Evolutionary conservation across 2,888 invertebrate species (phyloP).

Genomic region (Meteorus colon): DNA sequence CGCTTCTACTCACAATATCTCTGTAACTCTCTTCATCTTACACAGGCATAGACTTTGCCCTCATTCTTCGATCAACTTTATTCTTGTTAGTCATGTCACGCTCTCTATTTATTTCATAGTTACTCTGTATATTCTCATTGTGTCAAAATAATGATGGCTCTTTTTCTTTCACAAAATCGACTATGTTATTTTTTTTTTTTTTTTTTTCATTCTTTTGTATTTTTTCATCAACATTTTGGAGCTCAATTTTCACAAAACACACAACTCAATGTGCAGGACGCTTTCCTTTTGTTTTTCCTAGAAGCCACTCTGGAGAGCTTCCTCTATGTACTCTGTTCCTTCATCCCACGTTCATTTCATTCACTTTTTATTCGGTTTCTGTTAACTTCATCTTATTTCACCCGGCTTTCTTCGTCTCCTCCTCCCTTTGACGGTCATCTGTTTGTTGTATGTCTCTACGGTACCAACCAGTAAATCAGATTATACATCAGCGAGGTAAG

Average conservation of each 20-base stretch:
- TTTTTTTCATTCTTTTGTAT: too few relatives aligned
- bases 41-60: background rate
- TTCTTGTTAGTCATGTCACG: background rate
- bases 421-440: slow-evolving; percentile 33
- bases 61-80: background rate
- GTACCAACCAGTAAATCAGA: slow-evolving; percentile 28
- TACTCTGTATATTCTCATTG: too few relatives aligned
- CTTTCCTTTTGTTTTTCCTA: slow-evolving; percentile 34
- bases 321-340: slow-evolving; percentile 5
- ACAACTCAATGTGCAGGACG: background rate
- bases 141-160: too few relatives aligned
- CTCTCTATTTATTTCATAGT: background rate
- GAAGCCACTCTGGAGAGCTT: slow-evolving; percentile 30
- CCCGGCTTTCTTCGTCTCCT: slow-evolving; percentile 6
- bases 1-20: slow-evolving; percentile 16
- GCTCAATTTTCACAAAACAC: background rate
- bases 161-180: background rate
- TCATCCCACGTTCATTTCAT: slow-evolving; percentile 17
- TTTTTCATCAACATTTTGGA: background rate
- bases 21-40: background rate
- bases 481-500: slow-evolving; percentile 35
- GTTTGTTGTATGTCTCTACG: slow-evolving; percentile 26
- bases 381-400: slow-evolving; percentile 5
- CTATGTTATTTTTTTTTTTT: background rate
- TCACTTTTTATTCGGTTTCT: background rate